A percentile compares a stretch with the other conserved stretches of the same genome.
These are phyloP conservation scores for Drosophila subobscura DNA, from an alignment of 1,140 invertebrate genomes.

Conservation along the genomic window DNA sequence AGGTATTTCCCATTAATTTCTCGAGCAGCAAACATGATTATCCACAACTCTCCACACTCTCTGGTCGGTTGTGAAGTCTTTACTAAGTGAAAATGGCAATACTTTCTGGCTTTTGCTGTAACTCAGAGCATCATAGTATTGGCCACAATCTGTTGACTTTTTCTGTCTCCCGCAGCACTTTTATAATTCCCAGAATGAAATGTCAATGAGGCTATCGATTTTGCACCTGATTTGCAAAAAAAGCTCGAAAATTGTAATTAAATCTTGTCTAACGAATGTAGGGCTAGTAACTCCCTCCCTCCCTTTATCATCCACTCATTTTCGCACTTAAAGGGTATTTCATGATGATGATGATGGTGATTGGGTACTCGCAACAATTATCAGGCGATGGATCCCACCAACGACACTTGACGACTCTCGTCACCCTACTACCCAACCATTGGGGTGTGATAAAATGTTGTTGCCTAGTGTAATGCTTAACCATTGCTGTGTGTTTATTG, in stretches of 20 bases:
- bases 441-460: constrained; percentile 73
- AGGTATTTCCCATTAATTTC: too few species aligned
- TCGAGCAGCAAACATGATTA: too few species aligned
- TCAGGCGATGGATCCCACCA: constrained; percentile 52
- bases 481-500: constrained; percentile 69
- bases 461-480: constrained; percentile 72
- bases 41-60: too few species aligned
- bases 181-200: too few species aligned
- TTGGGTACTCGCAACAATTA: constrained; percentile 63
- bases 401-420: constrained; percentile 66
- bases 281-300: constrained; percentile 1
- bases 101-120: too few species aligned
- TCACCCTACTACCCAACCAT: constrained; percentile 6
- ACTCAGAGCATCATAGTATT: too few species aligned
- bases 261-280: constrained; percentile 47
- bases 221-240: constrained; percentile 23
- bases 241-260: constrained; percentile 53
- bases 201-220: background rate
- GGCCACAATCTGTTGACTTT: too few species aligned
- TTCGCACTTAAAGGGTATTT: background rate
- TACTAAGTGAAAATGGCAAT: too few species aligned
- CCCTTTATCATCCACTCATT: background rate
- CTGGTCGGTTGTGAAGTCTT: too few species aligned
- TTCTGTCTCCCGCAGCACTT: too few species aligned
- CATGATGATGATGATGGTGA: constrained; percentile 32